Evolutionary conservation across 2,797 vertebrate species (phyloP), one percentile per base, ranked within the genome.

Genomic region (Otus scops): DNA sequence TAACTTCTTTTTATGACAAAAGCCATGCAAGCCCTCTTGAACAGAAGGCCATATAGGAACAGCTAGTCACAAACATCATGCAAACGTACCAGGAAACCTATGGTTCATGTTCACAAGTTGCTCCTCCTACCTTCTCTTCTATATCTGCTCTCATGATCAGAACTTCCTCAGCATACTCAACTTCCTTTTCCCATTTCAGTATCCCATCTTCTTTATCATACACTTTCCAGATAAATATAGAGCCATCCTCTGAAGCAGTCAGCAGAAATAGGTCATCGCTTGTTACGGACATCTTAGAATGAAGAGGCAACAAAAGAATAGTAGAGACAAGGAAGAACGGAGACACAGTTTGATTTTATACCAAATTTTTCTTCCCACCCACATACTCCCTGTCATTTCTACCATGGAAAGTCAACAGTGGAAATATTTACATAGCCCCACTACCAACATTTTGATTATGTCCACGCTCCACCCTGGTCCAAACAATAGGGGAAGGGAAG

Each of bases 71-170:
- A 95, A 78, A 32, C 32, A 78, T 22, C 34, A 75, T n/a, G 11
- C 11, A 79, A 79, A 73, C 23, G 10, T 56, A 21, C 20, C 39
- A 73, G 59, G 63, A 92, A 71, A 79, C 12, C n/a, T 47, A 45
- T 5, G 17, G 38, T 64, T 82, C 57, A 22, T 24, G 41, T 82
- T 63, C 34, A 74, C 19, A 74, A 53, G 36, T 50, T 89, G 56
- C 22, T 95, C 11, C 56, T 93, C 57, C 93, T 91, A 99, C 99
- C 99, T 99, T 99, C 92, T 99, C 98, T 39, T 99, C 98, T 96
- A 99, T 97, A 94, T 99, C 99, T 59, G 98, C 98, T 97, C 97
- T 99, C 89, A 99, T 99, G 93, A 99, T 98, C 16, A 99, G 98
- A 81, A 99, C 99, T 96, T 99, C 99, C 79, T 99, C 98, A 7